These are phyloP conservation scores for Lindbergichthys nudifrons DNA, from an alignment of 2,797 vertebrate genomes.

Conservation along the genomic window DNA sequence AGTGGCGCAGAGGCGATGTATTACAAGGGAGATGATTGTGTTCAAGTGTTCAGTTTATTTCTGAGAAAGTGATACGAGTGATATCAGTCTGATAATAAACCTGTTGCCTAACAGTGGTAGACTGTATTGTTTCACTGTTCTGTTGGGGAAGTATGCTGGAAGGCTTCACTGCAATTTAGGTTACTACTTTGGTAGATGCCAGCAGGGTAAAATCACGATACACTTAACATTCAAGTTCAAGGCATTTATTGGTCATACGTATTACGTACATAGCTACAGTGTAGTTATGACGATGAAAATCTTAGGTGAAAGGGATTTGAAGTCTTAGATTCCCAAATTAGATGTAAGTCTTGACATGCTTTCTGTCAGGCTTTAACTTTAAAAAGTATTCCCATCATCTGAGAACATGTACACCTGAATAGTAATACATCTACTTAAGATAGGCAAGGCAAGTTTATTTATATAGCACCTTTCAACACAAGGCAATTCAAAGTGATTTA, in stretches of 20 bases:
- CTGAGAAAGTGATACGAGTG: conserved; percentile 50
- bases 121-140: conserved; percentile 30
- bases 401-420: neutral
- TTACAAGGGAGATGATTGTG: conserved; percentile 63
- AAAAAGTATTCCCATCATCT: neutral
- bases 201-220: conserved; percentile 17
- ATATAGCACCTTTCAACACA: no score
- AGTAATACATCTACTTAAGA: no score
- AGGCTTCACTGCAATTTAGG: conserved; percentile 39
- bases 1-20: conserved; percentile 34
- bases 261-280: no score
- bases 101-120: conserved; percentile 5
- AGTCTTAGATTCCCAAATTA: neutral
- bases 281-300: no score
- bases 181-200: conserved; percentile 20
- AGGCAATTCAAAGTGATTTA: no score
- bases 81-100: conserved; percentile 56
- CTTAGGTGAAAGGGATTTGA: conserved; percentile 1
- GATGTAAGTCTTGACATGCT: no score
- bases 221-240: neutral
- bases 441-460: no score
- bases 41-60: conserved; percentile 58
- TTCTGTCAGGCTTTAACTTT: neutral
- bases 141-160: conserved; percentile 19
- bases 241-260: no score